These are phyloP conservation scores for Germaria angustata DNA, from an alignment of 2,888 invertebrate genomes.

Conservation along the genomic window DNA sequence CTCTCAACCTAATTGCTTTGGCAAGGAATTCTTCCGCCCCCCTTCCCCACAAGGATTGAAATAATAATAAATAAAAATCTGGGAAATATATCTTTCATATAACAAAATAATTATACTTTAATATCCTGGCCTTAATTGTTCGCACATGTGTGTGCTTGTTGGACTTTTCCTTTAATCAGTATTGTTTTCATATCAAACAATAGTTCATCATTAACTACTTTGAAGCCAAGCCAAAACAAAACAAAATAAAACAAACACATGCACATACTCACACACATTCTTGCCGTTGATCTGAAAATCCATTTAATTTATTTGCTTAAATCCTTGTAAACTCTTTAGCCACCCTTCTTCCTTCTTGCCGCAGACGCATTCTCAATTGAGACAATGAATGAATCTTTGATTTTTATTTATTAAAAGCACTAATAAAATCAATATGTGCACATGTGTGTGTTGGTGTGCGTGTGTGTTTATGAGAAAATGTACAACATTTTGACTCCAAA, in stretches of 20 bases:
- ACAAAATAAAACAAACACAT: no score
- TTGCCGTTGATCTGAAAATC: neutral
- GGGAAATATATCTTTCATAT: no score
- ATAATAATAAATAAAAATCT: no score
- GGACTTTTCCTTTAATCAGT: neutral
- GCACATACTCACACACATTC: neutral
- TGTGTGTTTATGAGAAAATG: neutral
- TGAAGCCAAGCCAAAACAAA: slow-evolving; percentile 15
- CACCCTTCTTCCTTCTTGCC: neutral
- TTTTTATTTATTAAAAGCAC: slow-evolving; percentile 46
- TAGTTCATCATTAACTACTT: slow-evolving; percentile 33
- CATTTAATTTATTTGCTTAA: slow-evolving; percentile 39
- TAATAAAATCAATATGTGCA: slow-evolving; percentile 48
- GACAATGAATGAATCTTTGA: slow-evolving; percentile 17
- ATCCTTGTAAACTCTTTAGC: slow-evolving; percentile 4
- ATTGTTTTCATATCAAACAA: slow-evolving; percentile 13
- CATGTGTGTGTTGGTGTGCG: neutral
- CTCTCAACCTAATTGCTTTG: no score
- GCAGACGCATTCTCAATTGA: neutral
- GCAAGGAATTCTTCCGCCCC: no score
- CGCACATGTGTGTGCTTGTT: neutral
- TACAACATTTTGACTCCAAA: slow-evolving; percentile 32
- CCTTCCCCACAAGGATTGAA: no score
- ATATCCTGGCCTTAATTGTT: slow-evolving; percentile 9
- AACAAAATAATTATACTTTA: neutral